A percentile compares a stretch with the other conserved stretches of the same genome.
Conservation (phyloP, 2,113 vertebrate species). For the Ciconia boyciana region DNA sequence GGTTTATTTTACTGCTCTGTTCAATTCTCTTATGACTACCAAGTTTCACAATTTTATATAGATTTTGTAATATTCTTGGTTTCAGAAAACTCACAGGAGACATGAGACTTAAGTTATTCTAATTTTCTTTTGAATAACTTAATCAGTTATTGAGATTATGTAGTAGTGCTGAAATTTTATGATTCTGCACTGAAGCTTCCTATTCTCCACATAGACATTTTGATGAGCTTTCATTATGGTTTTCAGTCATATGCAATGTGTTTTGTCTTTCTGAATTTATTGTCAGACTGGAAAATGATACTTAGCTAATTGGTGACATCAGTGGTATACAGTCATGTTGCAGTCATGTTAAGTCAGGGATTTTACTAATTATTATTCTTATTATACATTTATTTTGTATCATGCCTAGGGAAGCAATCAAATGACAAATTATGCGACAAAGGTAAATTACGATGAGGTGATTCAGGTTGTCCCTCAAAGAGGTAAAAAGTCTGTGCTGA, state of each 20-base stretch:
- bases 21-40: not conserved
- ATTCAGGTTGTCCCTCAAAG: not conserved
- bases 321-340: not conserved
- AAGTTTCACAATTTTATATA: not conserved
- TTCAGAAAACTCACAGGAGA: not conserved
- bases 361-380: not conserved
- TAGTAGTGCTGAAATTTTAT: not conserved
- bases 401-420: not conserved
- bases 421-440: not conserved
- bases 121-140: not conserved
- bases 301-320: not conserved
- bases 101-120: not conserved
- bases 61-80: not conserved
- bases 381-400: not conserved
- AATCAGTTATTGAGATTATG: not conserved
- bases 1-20: not conserved
- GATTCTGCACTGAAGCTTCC: not conserved
- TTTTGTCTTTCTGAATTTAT: not conserved
- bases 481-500: not conserved
- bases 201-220: not conserved
- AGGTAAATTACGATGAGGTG: not conserved
- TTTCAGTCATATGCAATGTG: not conserved
- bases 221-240: not conserved
- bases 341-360: not conserved
- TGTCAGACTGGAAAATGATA: not conserved